Base-by-base conservation (phyloP, 92 coral and sea anemone genomes). In the Epizoanthus scotinus region DNA sequence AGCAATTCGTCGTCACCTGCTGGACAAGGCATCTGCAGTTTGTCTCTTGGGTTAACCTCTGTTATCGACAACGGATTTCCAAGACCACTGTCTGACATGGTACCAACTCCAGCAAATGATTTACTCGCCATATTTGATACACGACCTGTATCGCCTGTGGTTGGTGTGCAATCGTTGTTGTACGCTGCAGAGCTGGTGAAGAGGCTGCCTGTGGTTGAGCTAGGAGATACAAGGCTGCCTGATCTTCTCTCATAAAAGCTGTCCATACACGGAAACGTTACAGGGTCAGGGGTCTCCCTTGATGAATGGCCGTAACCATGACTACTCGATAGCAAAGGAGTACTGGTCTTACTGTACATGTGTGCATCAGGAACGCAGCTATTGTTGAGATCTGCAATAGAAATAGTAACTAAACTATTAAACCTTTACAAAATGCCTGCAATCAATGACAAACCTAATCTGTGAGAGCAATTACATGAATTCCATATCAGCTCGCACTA, bases 181-280 rank as follows among this genome's bases (percentile, higher is more conserved):
- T 74, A 49, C 1, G 67, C 15, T 42, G 40, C 49, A 15, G 83
- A 60, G 10, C 22, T 56, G 21, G 27, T 47, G 28, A 31, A 21
- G 71, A 18, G 60, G 27, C 86, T 83, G 8, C 71, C 50, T 47
- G 1, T 50, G 72, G 50, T 70, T 3, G 12, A 24, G 14, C 8
- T 66, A 20, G 12, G 36, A 73, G 78, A 44, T 38, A 15, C 3
- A 29, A 29, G 70, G 70, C 47, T 20, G 70, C 47, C 10, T 64
- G 42, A 3, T 64, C 70, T 15, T 50, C 64, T 65, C 56, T 66
- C 65, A 13, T 63, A 80, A 68, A 90, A 84, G 62, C 91, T 82
- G 38, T 84, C 94, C 3, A 71, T 83, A 75, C 88, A 90, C 5
- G 90, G 88, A 17, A 69, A 83, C n/a, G 73, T 29, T 38, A 69